Evolutionary conservation across 2,113 vertebrate species (phyloP).

Genomic region (Ailurus styani): DNA sequence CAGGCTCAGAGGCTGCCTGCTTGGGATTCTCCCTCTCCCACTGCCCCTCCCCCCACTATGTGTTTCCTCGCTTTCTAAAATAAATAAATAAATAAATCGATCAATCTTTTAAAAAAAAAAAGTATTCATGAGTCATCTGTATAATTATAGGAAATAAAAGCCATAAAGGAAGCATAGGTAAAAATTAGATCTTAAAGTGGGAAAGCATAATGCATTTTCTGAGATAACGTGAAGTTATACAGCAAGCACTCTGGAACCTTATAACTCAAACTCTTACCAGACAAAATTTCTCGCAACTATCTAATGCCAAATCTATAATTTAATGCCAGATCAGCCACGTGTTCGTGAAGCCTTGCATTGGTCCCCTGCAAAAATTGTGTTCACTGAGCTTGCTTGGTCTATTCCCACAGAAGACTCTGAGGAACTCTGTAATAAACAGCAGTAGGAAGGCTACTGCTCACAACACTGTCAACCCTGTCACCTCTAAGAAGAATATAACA

Average conservation of each 20-base stretch:
- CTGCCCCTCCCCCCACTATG: background rate
- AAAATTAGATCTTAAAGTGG: background rate
- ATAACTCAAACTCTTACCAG: background rate
- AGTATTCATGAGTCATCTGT: background rate
- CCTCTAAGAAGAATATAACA: background rate
- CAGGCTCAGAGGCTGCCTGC: background rate
- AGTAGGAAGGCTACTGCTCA: background rate
- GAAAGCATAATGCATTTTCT: background rate
- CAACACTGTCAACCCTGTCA: background rate
- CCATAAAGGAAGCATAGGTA: background rate
- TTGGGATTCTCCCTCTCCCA: background rate
- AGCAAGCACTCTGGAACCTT: background rate
- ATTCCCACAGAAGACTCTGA: background rate
- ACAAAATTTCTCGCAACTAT: background rate
- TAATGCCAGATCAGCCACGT: background rate
- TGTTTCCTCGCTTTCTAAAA: background rate
- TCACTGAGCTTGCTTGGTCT: background rate
- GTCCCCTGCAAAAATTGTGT: background rate
- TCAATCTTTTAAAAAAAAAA: background rate
- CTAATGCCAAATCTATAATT: background rate
- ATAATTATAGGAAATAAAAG: background rate
- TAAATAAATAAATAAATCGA: background rate
- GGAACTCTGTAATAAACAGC: background rate
- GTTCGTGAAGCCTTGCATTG: background rate
- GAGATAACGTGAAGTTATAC: background rate